phyloP scores from a whole-genome alignment of 2,888 invertebrate species.

The Tinea semifulvella region DNA sequence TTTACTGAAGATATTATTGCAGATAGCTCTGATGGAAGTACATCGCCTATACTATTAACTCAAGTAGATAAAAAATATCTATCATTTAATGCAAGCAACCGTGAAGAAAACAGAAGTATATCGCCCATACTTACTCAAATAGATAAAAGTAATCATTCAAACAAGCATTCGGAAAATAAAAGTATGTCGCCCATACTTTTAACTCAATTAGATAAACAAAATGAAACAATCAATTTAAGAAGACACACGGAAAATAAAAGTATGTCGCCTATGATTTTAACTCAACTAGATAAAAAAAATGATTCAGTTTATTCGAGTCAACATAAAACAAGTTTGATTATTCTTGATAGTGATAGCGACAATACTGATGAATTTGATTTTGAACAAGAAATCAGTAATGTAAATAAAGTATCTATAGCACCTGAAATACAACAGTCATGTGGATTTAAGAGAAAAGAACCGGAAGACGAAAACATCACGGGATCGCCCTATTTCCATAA shows the following conservation, averaged over 20 bases:
- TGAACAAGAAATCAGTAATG: neutral
- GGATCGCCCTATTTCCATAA: neutral
- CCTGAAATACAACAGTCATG: no score
- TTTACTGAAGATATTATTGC: neutral
- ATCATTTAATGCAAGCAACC: neutral
- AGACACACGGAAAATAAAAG: no score
- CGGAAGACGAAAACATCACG: neutral
- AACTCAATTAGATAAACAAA: no score
- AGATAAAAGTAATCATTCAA: no score
- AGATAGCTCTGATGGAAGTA: conserved; percentile 25
- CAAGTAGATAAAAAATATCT: conserved; percentile 23
- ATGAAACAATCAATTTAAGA: no score
- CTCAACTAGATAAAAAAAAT: conserved; percentile 25
- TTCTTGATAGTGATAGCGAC: conserved; percentile 4
- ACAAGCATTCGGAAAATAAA: no score
- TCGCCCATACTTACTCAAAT: no score
- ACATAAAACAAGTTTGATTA: neutral
- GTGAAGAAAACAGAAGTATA: no score
- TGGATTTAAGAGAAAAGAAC: no score
- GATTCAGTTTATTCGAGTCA: neutral
- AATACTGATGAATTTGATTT: neutral
- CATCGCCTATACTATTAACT: conserved; percentile 46
- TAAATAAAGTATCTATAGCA: neutral
- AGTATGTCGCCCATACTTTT: no score
- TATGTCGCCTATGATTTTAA: conserved; percentile 44